phyloP scores from a whole-genome alignment of 2,888 invertebrate genomes.

The Beris morrisii region DNA sequence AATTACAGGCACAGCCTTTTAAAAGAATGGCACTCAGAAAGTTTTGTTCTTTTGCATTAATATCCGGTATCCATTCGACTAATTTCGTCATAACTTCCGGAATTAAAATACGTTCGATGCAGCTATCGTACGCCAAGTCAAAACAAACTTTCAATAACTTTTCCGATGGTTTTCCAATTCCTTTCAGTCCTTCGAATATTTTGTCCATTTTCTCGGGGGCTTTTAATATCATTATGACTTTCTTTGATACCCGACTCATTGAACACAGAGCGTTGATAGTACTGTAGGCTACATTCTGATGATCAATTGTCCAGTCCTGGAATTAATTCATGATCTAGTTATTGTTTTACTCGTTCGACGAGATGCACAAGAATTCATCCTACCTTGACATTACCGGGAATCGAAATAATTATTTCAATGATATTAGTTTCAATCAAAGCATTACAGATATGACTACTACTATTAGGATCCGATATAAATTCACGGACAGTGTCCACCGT shows the following conservation, averaged over 20 bases:
- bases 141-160: conserved; percentile 57
- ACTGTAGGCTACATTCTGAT: conserved; percentile 47
- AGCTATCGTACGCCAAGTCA: conserved; percentile 56
- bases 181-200: conserved; percentile 50
- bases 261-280: conserved; percentile 48
- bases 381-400: conserved; percentile 53
- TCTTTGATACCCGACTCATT: conserved; percentile 47
- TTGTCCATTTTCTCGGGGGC: conserved; percentile 47
- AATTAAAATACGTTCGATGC: conserved; percentile 48
- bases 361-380: conserved; percentile 1
- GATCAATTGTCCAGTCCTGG: conserved; percentile 50
- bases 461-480: conserved; percentile 47
- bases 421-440: conserved; percentile 55
- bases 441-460: conserved; percentile 47
- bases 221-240: conserved; percentile 45
- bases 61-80: conserved; percentile 59
- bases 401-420: conserved; percentile 51
- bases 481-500: conserved; percentile 52
- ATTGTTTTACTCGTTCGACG: not conserved
- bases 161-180: conserved; percentile 56
- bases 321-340: not conserved
- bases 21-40: conserved; percentile 53
- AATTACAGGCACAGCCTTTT: conserved; percentile 58
- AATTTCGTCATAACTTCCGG: conserved; percentile 59
- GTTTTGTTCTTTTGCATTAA: conserved; percentile 54